Conservation (phyloP, 1,140 invertebrate genomes). For the Cataglyphis hispanica region DNA sequence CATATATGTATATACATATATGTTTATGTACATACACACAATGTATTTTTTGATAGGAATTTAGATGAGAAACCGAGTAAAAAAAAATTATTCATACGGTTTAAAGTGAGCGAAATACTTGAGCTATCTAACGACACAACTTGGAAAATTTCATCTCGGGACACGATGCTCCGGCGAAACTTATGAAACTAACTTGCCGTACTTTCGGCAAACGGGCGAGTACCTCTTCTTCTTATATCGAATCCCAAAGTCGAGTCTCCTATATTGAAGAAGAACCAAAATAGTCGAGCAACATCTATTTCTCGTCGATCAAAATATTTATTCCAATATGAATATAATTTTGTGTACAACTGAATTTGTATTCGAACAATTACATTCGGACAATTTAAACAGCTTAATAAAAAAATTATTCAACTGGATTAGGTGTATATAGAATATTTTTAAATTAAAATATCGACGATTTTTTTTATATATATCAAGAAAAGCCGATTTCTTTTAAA, state of each 20-base stretch:
- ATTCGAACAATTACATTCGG: neutral
- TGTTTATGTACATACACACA: too few relatives aligned
- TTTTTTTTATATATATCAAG: neutral
- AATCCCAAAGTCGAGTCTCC: conserved; percentile 19
- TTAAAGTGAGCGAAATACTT: conserved; percentile 30
- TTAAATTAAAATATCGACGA: neutral
- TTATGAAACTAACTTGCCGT: conserved; percentile 42
- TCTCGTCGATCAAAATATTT: neutral
- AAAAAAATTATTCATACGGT: conserved; percentile 51
- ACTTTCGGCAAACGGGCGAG: conserved; percentile 21
- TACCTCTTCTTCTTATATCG: neutral
- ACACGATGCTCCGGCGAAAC: conserved; percentile 13
- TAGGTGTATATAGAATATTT: neutral
- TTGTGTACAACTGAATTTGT: neutral
- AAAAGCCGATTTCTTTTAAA: neutral
- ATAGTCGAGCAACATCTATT: neutral
- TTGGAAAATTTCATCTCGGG: conserved; percentile 53
- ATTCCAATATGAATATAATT: conserved; percentile 5
- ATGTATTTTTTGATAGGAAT: neutral
- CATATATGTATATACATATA: neutral
- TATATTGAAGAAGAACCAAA: conserved; percentile 22
- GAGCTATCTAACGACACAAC: conserved; percentile 17
- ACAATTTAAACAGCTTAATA: neutral
- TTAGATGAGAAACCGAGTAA: neutral
- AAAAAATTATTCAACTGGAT: neutral